A percentile compares a stretch with the other conserved stretches of the same genome.
Conservation (phyloP, 1,140 invertebrate species). For the Campoletis sonorensis region DNA sequence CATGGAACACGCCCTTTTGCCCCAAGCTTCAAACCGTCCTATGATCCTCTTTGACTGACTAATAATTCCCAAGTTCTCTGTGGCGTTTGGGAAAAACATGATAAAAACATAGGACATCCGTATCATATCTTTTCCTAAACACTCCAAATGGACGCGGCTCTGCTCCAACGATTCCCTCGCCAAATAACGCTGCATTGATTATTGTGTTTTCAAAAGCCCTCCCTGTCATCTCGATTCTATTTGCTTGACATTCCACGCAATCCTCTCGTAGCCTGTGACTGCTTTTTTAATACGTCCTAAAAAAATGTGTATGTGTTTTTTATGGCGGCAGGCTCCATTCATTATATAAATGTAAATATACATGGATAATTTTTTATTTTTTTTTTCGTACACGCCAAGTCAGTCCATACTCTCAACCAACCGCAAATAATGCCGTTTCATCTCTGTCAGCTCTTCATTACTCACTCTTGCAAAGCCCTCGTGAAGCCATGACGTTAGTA, state of each 20-base stretch:
- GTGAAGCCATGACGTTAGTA: not conserved
- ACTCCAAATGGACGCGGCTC: not conserved
- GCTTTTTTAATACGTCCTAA: too few species aligned
- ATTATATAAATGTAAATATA: not conserved
- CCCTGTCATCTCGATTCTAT: not conserved
- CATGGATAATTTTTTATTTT: not conserved
- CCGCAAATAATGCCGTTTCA: conserved; percentile 62
- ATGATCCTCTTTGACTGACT: not conserved
- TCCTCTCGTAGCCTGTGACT: not conserved
- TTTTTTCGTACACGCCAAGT: not conserved
- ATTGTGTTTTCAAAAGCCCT: not conserved
- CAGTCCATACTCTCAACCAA: conserved; percentile 32
- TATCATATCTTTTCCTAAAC: too few species aligned
- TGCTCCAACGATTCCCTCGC: not conserved
- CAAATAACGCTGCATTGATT: not conserved
- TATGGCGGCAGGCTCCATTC: not conserved
- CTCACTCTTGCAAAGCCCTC: conserved; percentile 47
- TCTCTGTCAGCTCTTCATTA: conserved; percentile 66
- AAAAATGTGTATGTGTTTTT: too few species aligned
- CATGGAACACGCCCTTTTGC: not conserved
- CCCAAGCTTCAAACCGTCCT: not conserved
- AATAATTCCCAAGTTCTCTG: not conserved
- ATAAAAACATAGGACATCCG: too few species aligned
- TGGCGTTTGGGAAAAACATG: too few species aligned
- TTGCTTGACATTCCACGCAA: not conserved